Conservation (phyloP, 2,888 invertebrate genomes). For the Cerastis rubricosa region DNA sequence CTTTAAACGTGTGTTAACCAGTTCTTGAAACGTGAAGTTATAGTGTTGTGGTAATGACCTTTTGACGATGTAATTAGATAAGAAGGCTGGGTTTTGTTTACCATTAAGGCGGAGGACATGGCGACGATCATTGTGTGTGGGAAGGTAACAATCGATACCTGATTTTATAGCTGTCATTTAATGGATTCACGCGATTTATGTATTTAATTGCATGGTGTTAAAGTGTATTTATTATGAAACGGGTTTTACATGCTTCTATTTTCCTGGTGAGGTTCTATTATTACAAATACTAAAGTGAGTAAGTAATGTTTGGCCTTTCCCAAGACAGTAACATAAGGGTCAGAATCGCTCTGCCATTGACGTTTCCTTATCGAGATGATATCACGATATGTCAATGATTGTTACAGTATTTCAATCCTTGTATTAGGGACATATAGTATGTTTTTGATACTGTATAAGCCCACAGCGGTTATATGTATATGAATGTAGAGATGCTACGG, state of each 20-base stretch:
- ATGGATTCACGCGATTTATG: conserved; percentile 16
- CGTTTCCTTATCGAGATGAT: conserved; percentile 33
- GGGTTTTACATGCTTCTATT: conserved; percentile 8
- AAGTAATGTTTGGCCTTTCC: not conserved
- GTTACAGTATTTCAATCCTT: conserved; percentile 30
- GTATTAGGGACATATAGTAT: not conserved
- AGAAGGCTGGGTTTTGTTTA: conserved; percentile 64
- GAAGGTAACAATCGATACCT: conserved; percentile 68
- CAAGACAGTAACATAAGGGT: conserved; percentile 1
- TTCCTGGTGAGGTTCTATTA: conserved; percentile 10
- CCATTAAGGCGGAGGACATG: conserved; percentile 67
- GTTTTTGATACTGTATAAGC: conserved; percentile 24
- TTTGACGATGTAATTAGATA: conserved; percentile 61
- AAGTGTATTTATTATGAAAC: conserved; percentile 10
- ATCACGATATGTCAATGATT: conserved; percentile 21
- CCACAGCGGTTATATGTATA: conserved; percentile 35
- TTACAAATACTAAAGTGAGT: not conserved
- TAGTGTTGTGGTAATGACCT: conserved; percentile 63
- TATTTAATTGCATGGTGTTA: conserved; percentile 17
- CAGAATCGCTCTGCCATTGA: conserved; percentile 18
- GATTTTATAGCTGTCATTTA: conserved; percentile 21
- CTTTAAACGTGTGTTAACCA: conserved; percentile 10
- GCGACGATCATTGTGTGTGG: conserved; percentile 68
- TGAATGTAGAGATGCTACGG: conserved; percentile 62
- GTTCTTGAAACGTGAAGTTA: conserved; percentile 11